Evolutionary conservation across 2,113 vertebrate genomes (phyloP), one percentile per base, ranked within the genome.

Genomic region (Prietella phreatophila): DNA sequence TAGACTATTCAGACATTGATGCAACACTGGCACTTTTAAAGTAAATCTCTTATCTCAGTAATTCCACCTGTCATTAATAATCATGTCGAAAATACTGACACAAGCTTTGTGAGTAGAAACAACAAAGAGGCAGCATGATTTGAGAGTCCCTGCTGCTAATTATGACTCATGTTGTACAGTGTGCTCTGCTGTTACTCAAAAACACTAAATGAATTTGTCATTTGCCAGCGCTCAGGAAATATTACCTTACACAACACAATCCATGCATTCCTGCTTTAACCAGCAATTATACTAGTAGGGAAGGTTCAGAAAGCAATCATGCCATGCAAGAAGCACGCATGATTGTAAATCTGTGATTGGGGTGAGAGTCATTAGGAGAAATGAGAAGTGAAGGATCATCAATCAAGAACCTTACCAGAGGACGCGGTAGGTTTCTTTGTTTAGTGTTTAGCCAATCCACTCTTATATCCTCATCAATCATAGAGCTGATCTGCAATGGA

Each of bases 381-480:
- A 87, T 58, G 83, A 89, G 89, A 87, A 85, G 85, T 83, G 90
- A 90, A 80, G 87, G 87, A 88, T 84, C 89, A 92, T 90, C 91
- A 94, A 93, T 92, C 90, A 91, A 90, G 88, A 87, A 78, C 67
- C 95, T 96, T 94, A 96, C 94, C 93, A 86, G 93, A 88, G 92
- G 93, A 92, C 89, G 92, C 91, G 91, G 92, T 81, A 91, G 84
- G 89, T 89, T 93, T 91, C 92, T 89, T 92, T 91, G 90, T 93
- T 95, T 91, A 91, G 91, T 92, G 84, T 91, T 86, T 89, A 91
- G 91, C 90, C 89, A 93, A 94, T 93, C 91, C 2, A 92, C 89
- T 91, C 89, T 90, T 91, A 93, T 94, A 93, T 94, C 94, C 92
- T 95, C 94, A 94, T 95, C 94, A 94, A 96, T 95, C 94, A 94